Base-by-base conservation (phyloP, 2,888 invertebrate genomes). In the Lottia gigantea region DNA sequence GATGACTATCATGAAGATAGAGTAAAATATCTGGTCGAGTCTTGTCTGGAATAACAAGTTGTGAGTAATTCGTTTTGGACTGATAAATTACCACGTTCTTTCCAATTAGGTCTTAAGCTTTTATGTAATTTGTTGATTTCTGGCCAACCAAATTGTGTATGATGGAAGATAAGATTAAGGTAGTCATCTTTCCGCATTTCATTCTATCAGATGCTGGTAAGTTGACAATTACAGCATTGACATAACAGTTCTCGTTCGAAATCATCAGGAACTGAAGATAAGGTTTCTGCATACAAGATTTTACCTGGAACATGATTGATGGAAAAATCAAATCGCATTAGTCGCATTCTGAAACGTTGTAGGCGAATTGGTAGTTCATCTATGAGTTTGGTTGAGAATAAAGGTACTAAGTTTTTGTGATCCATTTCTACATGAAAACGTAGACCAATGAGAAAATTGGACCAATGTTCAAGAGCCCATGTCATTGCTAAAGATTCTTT, bases 401-500 rank as follows among this genome's bases (percentile, higher is more conserved):
- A 69, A 31, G 69, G 23, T n/a, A 66, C 64, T 16, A 74, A 62
- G 11, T 68, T 71, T 47, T 74, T 74, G 61, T 74, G 71, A 45
- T 74, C 68, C 31, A 66, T 71, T 67, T 69, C 46, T 12, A 67
- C 67, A 7, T 49, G 49, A 49, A 49, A 49, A 12, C n/a, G 49
- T n/a, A 49, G n/a, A n/a, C 4, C 49, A 49, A 49, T 7, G 15
- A 49, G 49, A n/a, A 49, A 12, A 49, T 49, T 49, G 15, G 49
- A 49, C 49, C 49, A 49, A n/a, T 49, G 49, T 49, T 49, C 49
- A 49, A 49, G 49, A 3, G 49, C 49, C 49, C 49, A 49, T 0
- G 49, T 49, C 49, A 49, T 49, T 8, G 49, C n/a, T 6, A 49
- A 19, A 16, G 49, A 11, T 31, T 31, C 31, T 6, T 31, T 6